Conservation (phyloP, 1,140 invertebrate genomes). For the Harpegnathos saltator region DNA sequence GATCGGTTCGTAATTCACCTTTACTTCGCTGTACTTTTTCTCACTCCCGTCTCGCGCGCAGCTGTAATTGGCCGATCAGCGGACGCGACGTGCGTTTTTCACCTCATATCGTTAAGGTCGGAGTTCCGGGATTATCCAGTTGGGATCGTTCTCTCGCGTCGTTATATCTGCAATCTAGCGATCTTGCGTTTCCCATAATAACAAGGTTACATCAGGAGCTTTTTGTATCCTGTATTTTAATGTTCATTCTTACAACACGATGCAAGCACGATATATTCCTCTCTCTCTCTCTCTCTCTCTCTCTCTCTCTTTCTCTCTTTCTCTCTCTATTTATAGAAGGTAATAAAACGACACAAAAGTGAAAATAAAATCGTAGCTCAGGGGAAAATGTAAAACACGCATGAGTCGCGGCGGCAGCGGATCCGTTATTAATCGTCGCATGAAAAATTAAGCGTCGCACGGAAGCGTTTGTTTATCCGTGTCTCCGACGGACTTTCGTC, state of each 20-base stretch:
- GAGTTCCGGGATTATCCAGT: background rate
- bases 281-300: too few relatives aligned
- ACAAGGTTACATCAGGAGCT: too few relatives aligned
- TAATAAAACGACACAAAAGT: too few relatives aligned
- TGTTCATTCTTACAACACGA: too few relatives aligned
- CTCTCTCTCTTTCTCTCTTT: too few relatives aligned
- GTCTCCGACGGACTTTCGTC: background rate
- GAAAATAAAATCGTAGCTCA: too few relatives aligned
- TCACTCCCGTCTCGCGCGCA: background rate
- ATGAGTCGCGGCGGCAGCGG: background rate
- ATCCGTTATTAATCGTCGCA: background rate
- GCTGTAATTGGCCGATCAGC: background rate
- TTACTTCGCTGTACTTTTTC: background rate
- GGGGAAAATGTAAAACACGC: too few relatives aligned
- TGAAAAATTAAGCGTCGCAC: constrained; percentile 10
- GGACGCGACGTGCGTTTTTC: constrained; percentile 5
- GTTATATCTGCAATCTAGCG: too few relatives aligned
- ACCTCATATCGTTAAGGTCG: background rate
- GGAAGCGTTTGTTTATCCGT: constrained; percentile 15
- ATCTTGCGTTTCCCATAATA: too few relatives aligned
- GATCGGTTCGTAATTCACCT: constrained; percentile 76
- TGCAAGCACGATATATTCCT: too few relatives aligned
- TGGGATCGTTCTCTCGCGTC: background rate
- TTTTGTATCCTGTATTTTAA: too few relatives aligned
- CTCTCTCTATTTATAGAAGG: too few relatives aligned